These are phyloP conservation scores for Drosophila sordidula DNA, from an alignment of 2,888 invertebrate genomes.

Conservation along the genomic window DNA sequence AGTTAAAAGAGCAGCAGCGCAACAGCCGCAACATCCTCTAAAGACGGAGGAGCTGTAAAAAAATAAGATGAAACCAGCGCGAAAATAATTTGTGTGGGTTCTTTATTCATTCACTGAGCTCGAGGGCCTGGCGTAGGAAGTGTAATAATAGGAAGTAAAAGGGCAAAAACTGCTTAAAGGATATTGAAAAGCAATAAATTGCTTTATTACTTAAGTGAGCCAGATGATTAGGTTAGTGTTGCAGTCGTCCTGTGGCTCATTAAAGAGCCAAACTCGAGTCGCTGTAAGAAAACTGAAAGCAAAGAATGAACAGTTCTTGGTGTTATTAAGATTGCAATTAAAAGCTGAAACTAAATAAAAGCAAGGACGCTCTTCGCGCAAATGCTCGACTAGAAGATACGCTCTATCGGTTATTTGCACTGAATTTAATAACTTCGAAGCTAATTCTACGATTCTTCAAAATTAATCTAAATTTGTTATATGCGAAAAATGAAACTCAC, in stretches of 20 bases:
- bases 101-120: constrained; percentile 43
- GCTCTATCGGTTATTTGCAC: too few species aligned
- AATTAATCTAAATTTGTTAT: too few species aligned
- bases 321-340: constrained; percentile 6
- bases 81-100: constrained; percentile 76
- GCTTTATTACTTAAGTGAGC: constrained; percentile 76
- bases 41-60: constrained; percentile 44
- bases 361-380: background rate
- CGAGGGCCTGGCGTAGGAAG: constrained; percentile 43
- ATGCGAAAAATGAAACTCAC: too few species aligned
- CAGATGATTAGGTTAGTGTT: constrained; percentile 65
- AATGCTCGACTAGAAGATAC: too few species aligned
- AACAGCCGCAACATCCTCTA: constrained; percentile 19
- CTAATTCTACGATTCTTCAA: too few species aligned
- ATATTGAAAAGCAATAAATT: constrained; percentile 79
- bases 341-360: background rate
- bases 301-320: background rate
- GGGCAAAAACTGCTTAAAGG: constrained; percentile 69
- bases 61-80: constrained; percentile 61
- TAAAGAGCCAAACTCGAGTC: constrained; percentile 23
- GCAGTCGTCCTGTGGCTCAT: constrained; percentile 40
- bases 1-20: constrained; percentile 51
- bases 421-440: too few species aligned
- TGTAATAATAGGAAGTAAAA: constrained; percentile 52
- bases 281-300: constrained; percentile 2